Conservation (phyloP, 2,888 invertebrate species). For the Eupithecia dodoneata region DNA sequence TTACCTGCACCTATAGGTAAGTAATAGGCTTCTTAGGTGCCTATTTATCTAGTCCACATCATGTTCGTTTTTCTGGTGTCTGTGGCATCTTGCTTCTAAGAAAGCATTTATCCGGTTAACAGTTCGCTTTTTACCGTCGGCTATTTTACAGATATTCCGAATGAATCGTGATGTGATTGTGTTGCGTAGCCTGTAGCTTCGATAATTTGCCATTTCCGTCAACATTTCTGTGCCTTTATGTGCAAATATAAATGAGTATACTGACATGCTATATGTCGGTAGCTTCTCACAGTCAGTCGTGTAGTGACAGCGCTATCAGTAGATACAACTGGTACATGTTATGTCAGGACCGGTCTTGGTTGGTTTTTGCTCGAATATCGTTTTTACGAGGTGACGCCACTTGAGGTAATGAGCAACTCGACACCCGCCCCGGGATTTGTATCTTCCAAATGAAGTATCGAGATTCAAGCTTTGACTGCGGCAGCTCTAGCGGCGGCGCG, state of each 20-base stretch:
- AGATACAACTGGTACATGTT: constrained; percentile 24
- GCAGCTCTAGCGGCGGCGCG: not conserved
- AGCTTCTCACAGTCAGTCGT: constrained; percentile 26
- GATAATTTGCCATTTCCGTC: constrained; percentile 61
- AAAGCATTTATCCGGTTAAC: constrained; percentile 34
- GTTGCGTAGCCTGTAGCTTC: constrained; percentile 18
- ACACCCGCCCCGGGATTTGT: constrained; percentile 43
- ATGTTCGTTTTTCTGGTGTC: constrained; percentile 25
- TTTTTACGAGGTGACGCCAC: constrained; percentile 53
- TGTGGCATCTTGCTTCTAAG: constrained; percentile 26
- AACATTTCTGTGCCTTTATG: constrained; percentile 48
- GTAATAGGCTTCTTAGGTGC: not conserved
- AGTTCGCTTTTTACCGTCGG: constrained; percentile 26
- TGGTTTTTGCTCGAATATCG: constrained; percentile 62
- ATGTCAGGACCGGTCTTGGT: constrained; percentile 51
- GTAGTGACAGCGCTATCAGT: constrained; percentile 14
- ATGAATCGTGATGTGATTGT: constrained; percentile 30
- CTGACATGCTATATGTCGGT: constrained; percentile 16
- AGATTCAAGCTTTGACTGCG: constrained; percentile 12
- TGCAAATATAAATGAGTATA: constrained; percentile 2
- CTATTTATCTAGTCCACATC: constrained; percentile 23
- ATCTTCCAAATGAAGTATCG: constrained; percentile 38
- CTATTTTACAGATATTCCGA: constrained; percentile 28
- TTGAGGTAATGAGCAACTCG: constrained; percentile 56
- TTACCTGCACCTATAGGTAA: not conserved